Evolutionary conservation across 2,888 invertebrate genomes (phyloP).

Genomic region (Smittia sp.): DNA sequence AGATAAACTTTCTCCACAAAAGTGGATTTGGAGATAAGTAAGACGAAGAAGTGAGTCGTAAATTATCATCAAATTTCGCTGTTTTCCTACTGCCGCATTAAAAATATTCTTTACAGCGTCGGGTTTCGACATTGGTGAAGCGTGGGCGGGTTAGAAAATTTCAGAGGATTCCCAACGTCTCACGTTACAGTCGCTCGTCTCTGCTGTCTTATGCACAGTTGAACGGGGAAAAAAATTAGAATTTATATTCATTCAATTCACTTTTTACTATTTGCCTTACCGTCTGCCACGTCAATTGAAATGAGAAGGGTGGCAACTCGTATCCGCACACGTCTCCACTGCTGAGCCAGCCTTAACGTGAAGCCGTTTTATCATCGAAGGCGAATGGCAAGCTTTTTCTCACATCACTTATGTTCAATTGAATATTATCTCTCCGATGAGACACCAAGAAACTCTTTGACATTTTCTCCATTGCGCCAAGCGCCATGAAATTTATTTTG

Average conservation of each 20-base stretch:
- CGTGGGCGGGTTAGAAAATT: not conserved
- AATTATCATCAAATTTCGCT: constrained; percentile 34
- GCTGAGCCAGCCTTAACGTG: not conserved
- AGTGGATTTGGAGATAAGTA: not conserved
- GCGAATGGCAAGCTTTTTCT: no score
- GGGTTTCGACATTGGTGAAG: not conserved
- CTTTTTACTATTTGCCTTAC: constrained; percentile 9
- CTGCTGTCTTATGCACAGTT: not conserved
- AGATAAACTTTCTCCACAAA: not conserved
- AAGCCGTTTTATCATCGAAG: not conserved
- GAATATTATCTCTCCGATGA: no score
- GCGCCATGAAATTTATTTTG: no score
- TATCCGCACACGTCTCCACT: not conserved
- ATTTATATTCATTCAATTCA: constrained; percentile 38
- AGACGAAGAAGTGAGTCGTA: constrained; percentile 21
- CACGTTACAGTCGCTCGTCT: not conserved
- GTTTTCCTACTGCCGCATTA: not conserved
- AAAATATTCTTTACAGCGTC: not conserved
- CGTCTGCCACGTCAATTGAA: not conserved
- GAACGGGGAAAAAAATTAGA: not conserved
- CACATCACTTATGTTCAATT: no score
- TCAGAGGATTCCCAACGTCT: not conserved
- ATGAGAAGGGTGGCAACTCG: not conserved
- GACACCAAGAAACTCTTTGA: no score
- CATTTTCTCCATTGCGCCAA: no score